Base-by-base conservation (phyloP, 2,888 invertebrate species). In the Thymelicus sylvestris region DNA sequence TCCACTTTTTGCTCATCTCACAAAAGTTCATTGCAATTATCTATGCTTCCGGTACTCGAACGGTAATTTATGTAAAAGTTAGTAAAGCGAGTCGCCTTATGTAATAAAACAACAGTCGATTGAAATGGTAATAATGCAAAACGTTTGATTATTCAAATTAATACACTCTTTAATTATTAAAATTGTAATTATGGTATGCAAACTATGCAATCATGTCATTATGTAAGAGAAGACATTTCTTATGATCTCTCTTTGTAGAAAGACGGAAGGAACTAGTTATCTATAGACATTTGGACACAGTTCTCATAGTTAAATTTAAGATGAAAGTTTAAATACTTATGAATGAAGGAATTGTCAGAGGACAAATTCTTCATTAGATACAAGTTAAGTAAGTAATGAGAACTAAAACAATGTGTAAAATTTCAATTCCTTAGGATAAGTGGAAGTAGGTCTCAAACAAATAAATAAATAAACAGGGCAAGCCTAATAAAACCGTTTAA, bases 251-350 rank as follows among this genome's bases (percentile, higher is more conserved):
- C 47, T 48, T 48, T 48, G 48, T 67, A 57, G 72, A 72, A 71
- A 61, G 73, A 71, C 67, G 72, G 73, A 75, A 74, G 68, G 52
- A 60, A 68, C 24, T 75, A 71, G 67, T 74, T 71, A 74, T 72
- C 66, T 71, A 68, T 44, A 69, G 71, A 69, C 64, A 71, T 73
- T 74, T 74, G 62, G 73, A 75, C 74, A 75, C 69, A 73, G 72
- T 70, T 76, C 74, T 73, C 74, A 75, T 67, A 73, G 72, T 70
- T 76, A 75, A 74, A 75, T 79, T 74, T 75, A 72, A 74, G 72
- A 78, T 78, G 79, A 79, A 79, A 79, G 79, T 76, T 74, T 39
- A 52, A 52, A 52, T 55, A 50, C 50, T 19, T 55, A 50, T 24
- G 24, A 19, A 19, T 19, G 0, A 19, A 19, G 19, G 2, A 19